Evolutionary conservation across 2,113 vertebrate species (phyloP), one percentile per base, ranked within the genome.

Genomic region (Serinus canaria): DNA sequence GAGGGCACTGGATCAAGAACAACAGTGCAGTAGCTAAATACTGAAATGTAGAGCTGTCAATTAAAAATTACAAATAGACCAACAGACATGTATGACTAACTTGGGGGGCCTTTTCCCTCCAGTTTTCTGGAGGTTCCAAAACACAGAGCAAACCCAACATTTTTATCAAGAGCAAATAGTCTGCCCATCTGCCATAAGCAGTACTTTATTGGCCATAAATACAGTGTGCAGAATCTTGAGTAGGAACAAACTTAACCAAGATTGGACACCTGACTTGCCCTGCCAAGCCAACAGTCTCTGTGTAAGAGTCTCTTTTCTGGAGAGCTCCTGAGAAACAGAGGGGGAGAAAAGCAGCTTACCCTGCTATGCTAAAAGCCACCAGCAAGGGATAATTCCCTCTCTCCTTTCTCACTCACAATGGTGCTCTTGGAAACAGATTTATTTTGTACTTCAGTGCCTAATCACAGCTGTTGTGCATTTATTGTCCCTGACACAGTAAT

Each of bases 391-490:
- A 95, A 89, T 74, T 80, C 69, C 25, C n/a, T 39, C 63, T 59
- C 47, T 55, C 31, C 35, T 56, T 49, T 88, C 64, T 75, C 62
- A 73, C 56, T 66, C 88, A 92, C 89, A 91, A 74, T 33, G 30
- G 53, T 46, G 49, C 20, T 92, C 83, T 30, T 53, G 53, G 78
- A 35, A 93, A 77, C 66, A 85, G 94, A 90, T 91, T 91, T 92
- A 88, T 88, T 96, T 95, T 73, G 73, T 73, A 28, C 33, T 83
- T 69, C 0, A 2, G 56, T 37, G 70, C 15, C 79, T 93, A 95
- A 90, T 88, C 88, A 28, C 63, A 90, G 86, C 67, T 69, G 77
- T 63, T 95, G 33, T 5, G 17, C 69, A 47, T 91, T 94, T 81
- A 73, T 72, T 95, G 94, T 50, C 75, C 52, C 78, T 62, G 75